A percentile compares a stretch with the other conserved stretches of the same genome.
phyloP scores from a whole-genome alignment of 2,888 invertebrate species.

The Noctua janthina region DNA sequence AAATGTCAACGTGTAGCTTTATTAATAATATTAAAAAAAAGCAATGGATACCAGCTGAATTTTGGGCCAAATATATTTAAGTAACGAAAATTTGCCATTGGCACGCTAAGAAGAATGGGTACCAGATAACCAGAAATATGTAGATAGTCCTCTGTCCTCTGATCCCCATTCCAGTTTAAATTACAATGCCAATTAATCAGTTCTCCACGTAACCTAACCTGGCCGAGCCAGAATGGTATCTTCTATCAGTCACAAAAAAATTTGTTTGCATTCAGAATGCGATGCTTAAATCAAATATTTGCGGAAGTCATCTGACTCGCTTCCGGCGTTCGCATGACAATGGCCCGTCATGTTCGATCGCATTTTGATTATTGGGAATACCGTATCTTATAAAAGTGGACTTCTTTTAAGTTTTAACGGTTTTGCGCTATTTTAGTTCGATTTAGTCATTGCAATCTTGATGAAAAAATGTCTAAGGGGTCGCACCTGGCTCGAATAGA shows the following conservation, averaged over 20 bases:
- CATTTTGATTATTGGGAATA: constrained; percentile 64
- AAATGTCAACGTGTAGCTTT: constrained; percentile 19
- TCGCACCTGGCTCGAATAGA: constrained; percentile 73
- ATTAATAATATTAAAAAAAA: constrained; percentile 10
- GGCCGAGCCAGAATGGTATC: background rate
- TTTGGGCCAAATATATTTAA: too few species aligned
- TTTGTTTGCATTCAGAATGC: constrained; percentile 69
- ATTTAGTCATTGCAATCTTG: constrained; percentile 9
- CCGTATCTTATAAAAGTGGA: constrained; percentile 32
- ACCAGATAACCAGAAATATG: background rate
- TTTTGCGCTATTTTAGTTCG: constrained; percentile 20
- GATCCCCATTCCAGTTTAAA: background rate
- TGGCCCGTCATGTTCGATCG: constrained; percentile 68
- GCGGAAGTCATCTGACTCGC: constrained; percentile 74
- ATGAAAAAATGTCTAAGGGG: constrained; percentile 35
- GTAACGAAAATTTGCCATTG: too few species aligned
- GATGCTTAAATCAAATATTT: constrained; percentile 75
- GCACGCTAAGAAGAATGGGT: too few species aligned
- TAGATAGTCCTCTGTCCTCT: background rate
- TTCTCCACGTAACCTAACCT: background rate
- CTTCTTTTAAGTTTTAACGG: constrained; percentile 47
- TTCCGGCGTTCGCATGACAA: constrained; percentile 73
- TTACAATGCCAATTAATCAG: background rate
- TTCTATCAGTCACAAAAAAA: constrained; percentile 32
- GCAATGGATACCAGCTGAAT: background rate